A percentile compares a stretch with the other conserved stretches of the same genome.
Conservation (phyloP, 92 coral and sea anemone genomes). For the Palythoa heliodiscus region DNA sequence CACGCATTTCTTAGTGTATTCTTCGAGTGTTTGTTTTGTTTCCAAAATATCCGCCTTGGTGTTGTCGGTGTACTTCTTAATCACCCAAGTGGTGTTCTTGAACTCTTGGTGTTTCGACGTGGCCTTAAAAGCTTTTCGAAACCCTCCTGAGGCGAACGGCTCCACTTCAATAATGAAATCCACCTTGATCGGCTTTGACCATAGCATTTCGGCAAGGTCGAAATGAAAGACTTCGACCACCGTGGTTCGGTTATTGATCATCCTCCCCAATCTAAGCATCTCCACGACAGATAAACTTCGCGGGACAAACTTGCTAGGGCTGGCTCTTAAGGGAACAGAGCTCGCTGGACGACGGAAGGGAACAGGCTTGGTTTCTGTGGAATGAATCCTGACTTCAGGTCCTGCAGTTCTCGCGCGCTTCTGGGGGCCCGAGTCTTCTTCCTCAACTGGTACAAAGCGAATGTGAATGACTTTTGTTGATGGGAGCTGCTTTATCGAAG, state of each 20-base stretch:
- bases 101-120: slow-evolving; percentile 9
- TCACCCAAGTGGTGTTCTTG: slow-evolving; percentile 9
- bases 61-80: slow-evolving; percentile 22
- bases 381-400: slow-evolving; percentile 8
- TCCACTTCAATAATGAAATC: not conserved
- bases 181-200: no score
- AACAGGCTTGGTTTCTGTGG: no score
- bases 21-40: slow-evolving; percentile 30
- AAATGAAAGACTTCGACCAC: no score
- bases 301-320: no score
- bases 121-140: slow-evolving; percentile 3
- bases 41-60: slow-evolving; percentile 21
- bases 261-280: no score
- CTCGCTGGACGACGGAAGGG: slow-evolving; percentile 20
- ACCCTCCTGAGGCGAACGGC: slow-evolving; percentile 24
- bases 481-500: no score
- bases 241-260: no score
- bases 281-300: no score
- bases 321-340: slow-evolving; percentile 33
- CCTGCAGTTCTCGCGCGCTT: slow-evolving; percentile 11
- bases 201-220: no score
- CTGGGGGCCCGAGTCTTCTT: slow-evolving; percentile 22
- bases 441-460: slow-evolving; percentile 26
- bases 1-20: slow-evolving; percentile 17
- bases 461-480: no score